Evolutionary conservation across 2,888 invertebrate genomes (phyloP).

Genomic region (Trissoscelio sp.): DNA sequence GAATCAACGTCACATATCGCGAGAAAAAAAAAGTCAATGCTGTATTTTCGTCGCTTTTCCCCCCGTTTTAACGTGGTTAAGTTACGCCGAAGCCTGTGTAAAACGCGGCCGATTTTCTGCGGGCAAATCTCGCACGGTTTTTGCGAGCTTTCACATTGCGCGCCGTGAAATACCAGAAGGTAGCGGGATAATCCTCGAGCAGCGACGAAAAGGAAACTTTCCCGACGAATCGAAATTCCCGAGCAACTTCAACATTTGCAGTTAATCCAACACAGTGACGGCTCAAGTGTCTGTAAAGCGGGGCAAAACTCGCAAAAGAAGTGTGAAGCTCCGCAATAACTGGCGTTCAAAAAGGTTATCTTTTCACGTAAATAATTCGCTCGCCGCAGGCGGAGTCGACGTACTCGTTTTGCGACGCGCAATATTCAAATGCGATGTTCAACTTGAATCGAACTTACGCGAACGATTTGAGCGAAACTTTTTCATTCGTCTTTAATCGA

Average conservation of each 20-base stretch:
- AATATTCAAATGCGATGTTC: conserved; percentile 52
- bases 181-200: conserved; percentile 43
- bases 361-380: conserved; percentile 55
- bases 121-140: conserved; percentile 17
- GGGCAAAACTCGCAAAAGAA: conserved; percentile 48
- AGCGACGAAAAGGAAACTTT: conserved; percentile 56
- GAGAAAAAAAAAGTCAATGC: too few species aligned
- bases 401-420: conserved; percentile 12
- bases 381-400: not conserved
- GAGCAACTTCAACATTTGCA: conserved; percentile 50
- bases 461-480: conserved; percentile 25
- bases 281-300: conserved; percentile 35
- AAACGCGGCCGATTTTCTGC: conserved; percentile 25
- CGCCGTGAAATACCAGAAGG: conserved; percentile 54
- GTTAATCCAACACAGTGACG: conserved; percentile 53
- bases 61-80: conserved; percentile 13
- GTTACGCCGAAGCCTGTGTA: conserved; percentile 29
- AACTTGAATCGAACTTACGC: conserved; percentile 23
- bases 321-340: conserved; percentile 52
- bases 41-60: conserved; percentile 12
- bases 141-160: conserved; percentile 24
- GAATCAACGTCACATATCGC: too few species aligned
- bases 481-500: conserved; percentile 27
- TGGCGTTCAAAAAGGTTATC: conserved; percentile 53
- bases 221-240: conserved; percentile 46